phyloP scores from a whole-genome alignment of 2,113 vertebrate genomes.

The Myocastor coypus region DNA sequence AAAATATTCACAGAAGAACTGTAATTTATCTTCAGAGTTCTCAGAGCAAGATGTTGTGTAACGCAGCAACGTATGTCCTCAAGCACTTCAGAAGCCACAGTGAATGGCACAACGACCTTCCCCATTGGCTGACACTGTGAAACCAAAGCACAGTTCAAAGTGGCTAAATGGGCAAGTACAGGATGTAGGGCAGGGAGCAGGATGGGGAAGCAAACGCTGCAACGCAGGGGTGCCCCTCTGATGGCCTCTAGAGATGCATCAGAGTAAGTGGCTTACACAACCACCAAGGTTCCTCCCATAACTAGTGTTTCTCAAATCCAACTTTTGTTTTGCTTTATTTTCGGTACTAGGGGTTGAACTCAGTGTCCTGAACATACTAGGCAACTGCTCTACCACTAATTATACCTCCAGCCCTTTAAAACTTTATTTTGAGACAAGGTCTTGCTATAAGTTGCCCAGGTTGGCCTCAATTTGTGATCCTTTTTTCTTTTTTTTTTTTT shows the following conservation, averaged over 20 bases:
- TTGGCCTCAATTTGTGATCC: background rate
- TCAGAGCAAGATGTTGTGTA: slow-evolving; percentile 19
- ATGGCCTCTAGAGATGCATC: background rate
- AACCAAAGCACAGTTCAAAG: background rate
- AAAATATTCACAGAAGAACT: slow-evolving; percentile 41
- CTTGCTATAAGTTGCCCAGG: background rate
- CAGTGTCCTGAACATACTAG: background rate
- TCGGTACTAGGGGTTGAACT: background rate
- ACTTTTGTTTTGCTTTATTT: background rate
- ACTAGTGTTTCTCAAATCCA: background rate
- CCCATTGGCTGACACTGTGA: background rate
- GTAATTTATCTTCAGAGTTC: slow-evolving; percentile 29
- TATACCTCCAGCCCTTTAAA: background rate
- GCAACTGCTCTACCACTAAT: background rate
- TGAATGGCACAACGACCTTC: background rate
- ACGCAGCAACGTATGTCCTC: background rate
- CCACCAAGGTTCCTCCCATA: background rate
- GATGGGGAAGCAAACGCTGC: background rate
- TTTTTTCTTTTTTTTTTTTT: background rate
- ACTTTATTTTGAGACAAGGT: background rate
- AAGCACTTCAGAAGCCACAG: background rate
- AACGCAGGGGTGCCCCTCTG: background rate
- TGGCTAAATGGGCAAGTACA: background rate
- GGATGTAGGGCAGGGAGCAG: background rate
- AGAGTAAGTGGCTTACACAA: background rate